Conservation (phyloP, 1,140 invertebrate species). For the Diorhabda elongata region DNA sequence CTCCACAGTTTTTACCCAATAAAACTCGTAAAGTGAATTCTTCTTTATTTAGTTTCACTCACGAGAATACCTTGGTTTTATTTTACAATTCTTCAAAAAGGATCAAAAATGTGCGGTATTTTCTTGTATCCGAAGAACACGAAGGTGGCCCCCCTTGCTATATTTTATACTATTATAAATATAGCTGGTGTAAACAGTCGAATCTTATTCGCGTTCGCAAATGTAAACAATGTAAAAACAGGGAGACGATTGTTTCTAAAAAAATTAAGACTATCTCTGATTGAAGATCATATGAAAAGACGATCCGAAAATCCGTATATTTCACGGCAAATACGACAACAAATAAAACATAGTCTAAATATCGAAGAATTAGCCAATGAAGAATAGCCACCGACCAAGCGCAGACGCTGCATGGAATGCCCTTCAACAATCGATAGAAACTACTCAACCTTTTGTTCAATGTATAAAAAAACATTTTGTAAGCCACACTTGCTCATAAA, state of each 20-base stretch:
- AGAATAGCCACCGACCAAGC: background rate
- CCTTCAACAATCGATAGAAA: background rate
- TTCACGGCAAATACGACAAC: too few species aligned
- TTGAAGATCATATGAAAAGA: background rate
- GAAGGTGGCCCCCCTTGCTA: background rate
- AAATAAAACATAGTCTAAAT: background rate
- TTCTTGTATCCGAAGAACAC: too few species aligned
- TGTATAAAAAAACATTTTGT: background rate
- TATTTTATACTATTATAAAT: constrained; percentile 1
- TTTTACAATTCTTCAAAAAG: too few species aligned
- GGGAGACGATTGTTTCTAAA: background rate
- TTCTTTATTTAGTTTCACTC: constrained; percentile 30
- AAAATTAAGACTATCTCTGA: background rate
- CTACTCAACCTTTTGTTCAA: background rate
- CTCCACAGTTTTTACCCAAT: constrained; percentile 31
- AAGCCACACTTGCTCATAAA: background rate
- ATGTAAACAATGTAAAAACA: background rate
- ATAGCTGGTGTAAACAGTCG: background rate
- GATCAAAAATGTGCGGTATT: too few species aligned
- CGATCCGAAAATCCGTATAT: too few species aligned
- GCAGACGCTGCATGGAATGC: background rate
- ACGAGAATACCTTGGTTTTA: too few species aligned
- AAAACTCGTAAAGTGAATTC: constrained; percentile 16
- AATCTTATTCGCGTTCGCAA: background rate
- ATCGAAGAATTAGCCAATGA: background rate